These are phyloP conservation scores for Hydrocynus forskahlii DNA, from an alignment of 2,797 vertebrate species.

Conservation along the genomic window DNA sequence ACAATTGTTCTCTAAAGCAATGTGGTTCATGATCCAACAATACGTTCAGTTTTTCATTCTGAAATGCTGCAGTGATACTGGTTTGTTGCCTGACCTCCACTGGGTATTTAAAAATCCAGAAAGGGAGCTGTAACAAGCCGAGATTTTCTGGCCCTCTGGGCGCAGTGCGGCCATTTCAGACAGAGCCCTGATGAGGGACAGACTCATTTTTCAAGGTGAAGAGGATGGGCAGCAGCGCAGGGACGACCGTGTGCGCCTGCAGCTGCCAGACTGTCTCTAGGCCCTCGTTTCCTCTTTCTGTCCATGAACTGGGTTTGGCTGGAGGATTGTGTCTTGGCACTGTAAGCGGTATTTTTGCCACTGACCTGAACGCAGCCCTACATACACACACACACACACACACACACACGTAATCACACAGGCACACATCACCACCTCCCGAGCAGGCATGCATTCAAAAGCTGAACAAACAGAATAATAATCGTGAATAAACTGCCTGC, in stretches of 20 bases:
- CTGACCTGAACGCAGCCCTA: conserved; percentile 19
- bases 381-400: conserved; percentile 4
- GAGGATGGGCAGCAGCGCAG: conserved; percentile 13
- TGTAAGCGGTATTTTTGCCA: conserved; percentile 18
- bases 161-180: neutral
- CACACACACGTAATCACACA: neutral
- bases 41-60: neutral
- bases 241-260: neutral
- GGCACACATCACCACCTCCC: conserved; percentile 6
- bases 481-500: neutral
- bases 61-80: neutral
- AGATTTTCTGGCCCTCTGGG: conserved; percentile 12
- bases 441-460: conserved; percentile 24
- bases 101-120: neutral
- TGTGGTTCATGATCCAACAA: neutral
- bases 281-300: conserved; percentile 38
- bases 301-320: conserved; percentile 51
- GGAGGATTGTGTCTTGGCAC: conserved; percentile 44
- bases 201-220: conserved; percentile 60
- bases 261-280: conserved; percentile 43
- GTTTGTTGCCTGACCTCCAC: neutral
- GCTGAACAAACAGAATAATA: conserved; percentile 34
- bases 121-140: neutral
- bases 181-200: conserved; percentile 15
- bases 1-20: neutral